Evolutionary conservation across 2,113 vertebrate species (phyloP).

Genomic region (Neodon shergylaensis): DNA sequence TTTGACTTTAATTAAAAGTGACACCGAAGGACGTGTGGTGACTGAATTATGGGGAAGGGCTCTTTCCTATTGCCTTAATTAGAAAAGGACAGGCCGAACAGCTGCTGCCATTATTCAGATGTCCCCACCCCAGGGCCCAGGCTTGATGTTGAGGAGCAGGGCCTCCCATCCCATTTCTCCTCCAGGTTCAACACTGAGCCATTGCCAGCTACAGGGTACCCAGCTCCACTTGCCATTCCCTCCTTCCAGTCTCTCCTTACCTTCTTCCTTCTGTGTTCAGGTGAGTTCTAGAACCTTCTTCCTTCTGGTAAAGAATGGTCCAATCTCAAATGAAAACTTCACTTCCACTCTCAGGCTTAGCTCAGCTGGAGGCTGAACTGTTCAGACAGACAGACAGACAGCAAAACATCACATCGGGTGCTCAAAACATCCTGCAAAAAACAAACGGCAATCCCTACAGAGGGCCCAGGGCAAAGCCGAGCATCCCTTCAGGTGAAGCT

Average conservation of each 20-base stretch:
- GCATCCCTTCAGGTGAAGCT: background rate
- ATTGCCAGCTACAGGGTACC: background rate
- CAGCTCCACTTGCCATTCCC: background rate
- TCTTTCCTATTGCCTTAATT: conserved; percentile 75
- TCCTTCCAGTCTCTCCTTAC: background rate
- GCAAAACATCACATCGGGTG: background rate
- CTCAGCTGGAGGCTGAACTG: background rate
- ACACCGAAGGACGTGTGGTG: conserved; percentile 59
- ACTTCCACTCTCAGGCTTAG: background rate
- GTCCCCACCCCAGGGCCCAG: background rate
- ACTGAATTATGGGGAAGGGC: conserved; percentile 63
- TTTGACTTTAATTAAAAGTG: conserved; percentile 81
- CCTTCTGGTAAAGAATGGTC: background rate
- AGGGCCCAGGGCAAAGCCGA: background rate
- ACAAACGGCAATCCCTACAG: too few species aligned
- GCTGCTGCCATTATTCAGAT: background rate
- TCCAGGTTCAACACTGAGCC: fast-evolving
- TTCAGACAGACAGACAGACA: background rate
- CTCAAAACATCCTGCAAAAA: background rate
- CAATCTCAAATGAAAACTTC: background rate
- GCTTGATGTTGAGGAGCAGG: background rate
- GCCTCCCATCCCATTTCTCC: fast-evolving
- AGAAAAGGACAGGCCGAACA: background rate
- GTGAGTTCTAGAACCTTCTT: background rate
- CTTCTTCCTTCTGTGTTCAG: background rate